These are phyloP conservation scores for Triops cancriformis DNA, from an alignment of 1,140 invertebrate species.

Conservation along the genomic window DNA sequence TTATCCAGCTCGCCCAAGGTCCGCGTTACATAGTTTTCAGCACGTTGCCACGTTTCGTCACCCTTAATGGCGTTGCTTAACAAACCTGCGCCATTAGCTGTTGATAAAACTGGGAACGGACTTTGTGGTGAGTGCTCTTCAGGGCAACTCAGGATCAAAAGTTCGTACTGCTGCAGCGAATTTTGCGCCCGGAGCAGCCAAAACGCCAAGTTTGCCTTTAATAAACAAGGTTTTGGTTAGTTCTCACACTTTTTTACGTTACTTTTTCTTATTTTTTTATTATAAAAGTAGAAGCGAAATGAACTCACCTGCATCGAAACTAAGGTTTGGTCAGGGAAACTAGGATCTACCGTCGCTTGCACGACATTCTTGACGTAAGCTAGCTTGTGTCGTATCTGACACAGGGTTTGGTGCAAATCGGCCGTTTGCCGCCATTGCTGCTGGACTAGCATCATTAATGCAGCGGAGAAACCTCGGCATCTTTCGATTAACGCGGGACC, in stretches of 20 bases:
- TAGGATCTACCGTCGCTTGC: not conserved
- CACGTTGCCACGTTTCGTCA: not conserved
- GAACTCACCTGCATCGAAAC: not conserved
- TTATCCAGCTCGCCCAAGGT: not conserved
- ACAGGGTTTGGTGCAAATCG: constrained; percentile 3
- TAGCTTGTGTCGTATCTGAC: constrained; percentile 7
- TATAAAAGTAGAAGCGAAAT: too few relatives aligned
- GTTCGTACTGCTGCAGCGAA: not conserved
- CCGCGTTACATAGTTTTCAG: not conserved
- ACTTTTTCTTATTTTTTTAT: not conserved
- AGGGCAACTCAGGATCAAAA: not conserved
- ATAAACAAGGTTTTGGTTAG: not conserved
- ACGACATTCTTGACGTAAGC: not conserved
- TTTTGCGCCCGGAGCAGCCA: not conserved
- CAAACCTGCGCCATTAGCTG: not conserved
- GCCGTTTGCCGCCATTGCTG: constrained; percentile 21
- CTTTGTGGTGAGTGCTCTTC: not conserved
- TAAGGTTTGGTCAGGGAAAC: not conserved
- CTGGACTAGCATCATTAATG: constrained; percentile 20
- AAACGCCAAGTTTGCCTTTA: not conserved
- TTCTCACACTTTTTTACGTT: not conserved
- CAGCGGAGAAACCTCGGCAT: constrained; percentile 65
- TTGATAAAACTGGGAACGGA: not conserved
- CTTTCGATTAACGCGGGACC: constrained; percentile 69
- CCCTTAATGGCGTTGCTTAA: not conserved